Evolutionary conservation across 1,140 invertebrate genomes (phyloP).

Genomic region (Pseudomyrmex sp.): DNA sequence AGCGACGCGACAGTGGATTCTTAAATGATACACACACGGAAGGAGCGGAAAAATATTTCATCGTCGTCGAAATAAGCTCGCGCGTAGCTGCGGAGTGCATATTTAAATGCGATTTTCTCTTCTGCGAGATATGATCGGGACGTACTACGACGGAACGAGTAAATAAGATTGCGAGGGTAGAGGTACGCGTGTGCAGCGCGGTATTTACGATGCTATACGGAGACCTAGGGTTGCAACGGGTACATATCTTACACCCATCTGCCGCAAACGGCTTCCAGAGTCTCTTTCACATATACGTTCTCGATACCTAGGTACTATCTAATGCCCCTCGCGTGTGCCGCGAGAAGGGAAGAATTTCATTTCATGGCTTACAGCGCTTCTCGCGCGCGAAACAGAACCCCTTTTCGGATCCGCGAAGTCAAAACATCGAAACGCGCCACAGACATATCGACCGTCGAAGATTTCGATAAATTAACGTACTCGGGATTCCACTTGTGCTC

Average conservation of each 20-base stretch:
- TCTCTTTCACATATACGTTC: slow-evolving; percentile 8
- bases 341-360: slow-evolving; percentile 38
- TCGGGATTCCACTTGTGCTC: background rate
- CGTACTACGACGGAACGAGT: background rate
- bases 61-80: slow-evolving; percentile 9
- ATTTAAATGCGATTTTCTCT: slow-evolving; percentile 9
- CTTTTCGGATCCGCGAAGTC: slow-evolving; percentile 1
- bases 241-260: slow-evolving; percentile 50
- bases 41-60: slow-evolving; percentile 3
- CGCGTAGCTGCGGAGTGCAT: background rate
- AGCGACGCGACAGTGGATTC: background rate
- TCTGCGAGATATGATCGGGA: slow-evolving; percentile 7
- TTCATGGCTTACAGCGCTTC: background rate
- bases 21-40: slow-evolving; percentile 11
- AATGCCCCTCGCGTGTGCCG: background rate
- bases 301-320: slow-evolving; percentile 37
- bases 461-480: slow-evolving; percentile 43
- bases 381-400: slow-evolving; percentile 1
- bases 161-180: slow-evolving; percentile 25
- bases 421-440: background rate
- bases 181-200: background rate
- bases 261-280: slow-evolving; percentile 29
- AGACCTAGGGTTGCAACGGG: background rate
- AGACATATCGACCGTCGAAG: background rate
- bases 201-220: slow-evolving; percentile 20